These are phyloP conservation scores for Xiphophorus maculatus DNA, from an alignment of 2,113 vertebrate genomes.

Conservation along the genomic window DNA sequence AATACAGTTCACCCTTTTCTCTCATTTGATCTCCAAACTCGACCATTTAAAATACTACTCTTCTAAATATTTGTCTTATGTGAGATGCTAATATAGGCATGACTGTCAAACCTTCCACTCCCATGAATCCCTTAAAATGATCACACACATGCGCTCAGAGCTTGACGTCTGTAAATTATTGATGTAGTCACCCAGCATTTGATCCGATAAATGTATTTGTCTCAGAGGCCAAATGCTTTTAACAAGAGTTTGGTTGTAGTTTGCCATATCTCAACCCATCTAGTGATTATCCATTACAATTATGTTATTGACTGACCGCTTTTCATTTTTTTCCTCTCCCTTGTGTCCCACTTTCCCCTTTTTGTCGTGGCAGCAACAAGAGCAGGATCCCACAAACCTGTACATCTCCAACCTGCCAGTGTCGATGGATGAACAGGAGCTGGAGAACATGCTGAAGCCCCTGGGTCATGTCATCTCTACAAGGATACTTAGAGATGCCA, in stretches of 20 bases:
- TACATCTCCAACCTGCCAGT: slow-evolving; percentile 98
- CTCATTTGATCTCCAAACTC: slow-evolving; percentile 13
- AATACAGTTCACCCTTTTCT: neutral
- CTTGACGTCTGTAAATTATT: slow-evolving; percentile 8
- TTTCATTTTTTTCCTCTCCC: neutral
- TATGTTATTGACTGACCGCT: slow-evolving; percentile 17
- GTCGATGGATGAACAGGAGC: slow-evolving; percentile 97
- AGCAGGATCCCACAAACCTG: slow-evolving; percentile 97
- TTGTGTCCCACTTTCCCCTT: neutral
- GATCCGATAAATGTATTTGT: slow-evolving; percentile 15
- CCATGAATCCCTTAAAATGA: slow-evolving; percentile 16
- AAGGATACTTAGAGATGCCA: slow-evolving; percentile 95
- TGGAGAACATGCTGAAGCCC: slow-evolving; percentile 98
- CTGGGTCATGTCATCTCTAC: slow-evolving; percentile 98
- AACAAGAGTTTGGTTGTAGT: slow-evolving; percentile 22
- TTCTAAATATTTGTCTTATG: slow-evolving; percentile 8
- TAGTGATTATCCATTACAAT: slow-evolving; percentile 4
- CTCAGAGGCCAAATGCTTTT: slow-evolving; percentile 31
- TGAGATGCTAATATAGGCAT: neutral
- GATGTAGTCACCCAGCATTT: slow-evolving; percentile 26
- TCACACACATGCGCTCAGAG: neutral
- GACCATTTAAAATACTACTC: slow-evolving; percentile 1
- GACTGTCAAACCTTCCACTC: neutral
- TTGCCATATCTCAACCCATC: slow-evolving; percentile 8
- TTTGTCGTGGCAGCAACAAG: slow-evolving; percentile 87